Base-by-base conservation (phyloP, 2,797 vertebrate genomes). In the Aphelocoma californica region DNA sequence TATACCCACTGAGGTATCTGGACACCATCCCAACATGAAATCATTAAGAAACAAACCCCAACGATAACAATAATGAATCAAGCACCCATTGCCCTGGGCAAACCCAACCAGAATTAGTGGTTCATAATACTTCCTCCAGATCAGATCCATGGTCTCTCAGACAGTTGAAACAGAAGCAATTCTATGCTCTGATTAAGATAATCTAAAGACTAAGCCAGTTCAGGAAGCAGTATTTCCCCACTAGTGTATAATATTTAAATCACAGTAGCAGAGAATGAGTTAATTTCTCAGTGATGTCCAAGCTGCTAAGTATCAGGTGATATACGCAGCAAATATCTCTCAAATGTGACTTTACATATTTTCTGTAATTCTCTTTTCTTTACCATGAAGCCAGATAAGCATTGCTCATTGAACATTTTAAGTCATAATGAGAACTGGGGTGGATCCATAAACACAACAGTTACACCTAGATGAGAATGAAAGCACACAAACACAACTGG, bases 1-100 rank as follows among this genome's bases (percentile, higher is more conserved):
- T 67, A 69, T 53, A 79, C 45, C 38, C 70, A 88, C 7, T 71
- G 57, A 90, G 51, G 42, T 67, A 72, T 57, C 73, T 94, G 92
- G 90, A 87, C 32, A 56, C 45, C 53, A 90, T 84, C 87, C 92
- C 87, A 90, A 70, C 23, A 83, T 92, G 93, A 94, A 96, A 90
- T 92, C 80, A 90, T 91, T 86, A 91, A 60, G 72, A 91, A 95
- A 88, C 26, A 88, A 94, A 90, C 36, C 62, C 40, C 70, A 77
- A 0, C 31, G 56, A 86, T 86, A 92, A 94, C 65, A 92, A 62
- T 36, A 79, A 90, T 56, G 82, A 95, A 86, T 86, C 42, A 88
- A 93, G 81, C 88, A 75, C 54, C 18, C 88, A 70, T 23, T 50
- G 64, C 91, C 67, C 16, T 5, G 0, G 87, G 95, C 77, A 94